Evolutionary conservation across 2,888 invertebrate species (phyloP).

Genomic region (Cancer borealis): DNA sequence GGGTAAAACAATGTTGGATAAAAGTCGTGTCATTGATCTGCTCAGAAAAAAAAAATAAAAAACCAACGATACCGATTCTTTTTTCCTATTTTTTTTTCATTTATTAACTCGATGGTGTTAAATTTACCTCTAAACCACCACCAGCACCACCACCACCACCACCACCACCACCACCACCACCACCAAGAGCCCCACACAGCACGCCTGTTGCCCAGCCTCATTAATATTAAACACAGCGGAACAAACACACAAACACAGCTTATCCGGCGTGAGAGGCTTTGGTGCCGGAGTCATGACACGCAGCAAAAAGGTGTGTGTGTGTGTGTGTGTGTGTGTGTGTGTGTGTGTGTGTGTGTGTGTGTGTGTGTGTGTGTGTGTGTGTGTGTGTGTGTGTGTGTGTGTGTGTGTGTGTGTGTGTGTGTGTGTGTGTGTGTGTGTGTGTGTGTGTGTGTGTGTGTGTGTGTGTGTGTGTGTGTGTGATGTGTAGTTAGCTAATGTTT

Average conservation of each 20-base stretch:
- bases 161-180: background rate
- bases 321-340: slow-evolving; percentile 39
- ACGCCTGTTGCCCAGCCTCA: background rate
- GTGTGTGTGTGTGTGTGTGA: too few relatives aligned
- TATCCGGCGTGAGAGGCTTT: background rate
- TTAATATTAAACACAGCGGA: slow-evolving; percentile 10
- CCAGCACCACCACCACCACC: background rate
- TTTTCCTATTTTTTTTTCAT: background rate
- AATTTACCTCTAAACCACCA: too few relatives aligned
- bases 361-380: background rate
- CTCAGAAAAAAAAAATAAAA: background rate
- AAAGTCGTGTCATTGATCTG: too few relatives aligned
- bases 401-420: background rate
- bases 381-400: background rate
- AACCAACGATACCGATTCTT: background rate
- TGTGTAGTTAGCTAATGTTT: background rate
- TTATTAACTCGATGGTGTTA: too few relatives aligned
- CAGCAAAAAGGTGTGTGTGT: background rate
- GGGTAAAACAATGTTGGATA: too few relatives aligned
- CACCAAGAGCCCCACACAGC: background rate
- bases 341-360: slow-evolving; percentile 43
- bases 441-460: too few relatives aligned
- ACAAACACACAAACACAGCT: slow-evolving; percentile 33
- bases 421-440: background rate
- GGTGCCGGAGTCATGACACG: background rate